These are phyloP conservation scores for Phrynosoma blainvillii DNA, from an alignment of 2,113 vertebrate genomes.

Conservation along the genomic window DNA sequence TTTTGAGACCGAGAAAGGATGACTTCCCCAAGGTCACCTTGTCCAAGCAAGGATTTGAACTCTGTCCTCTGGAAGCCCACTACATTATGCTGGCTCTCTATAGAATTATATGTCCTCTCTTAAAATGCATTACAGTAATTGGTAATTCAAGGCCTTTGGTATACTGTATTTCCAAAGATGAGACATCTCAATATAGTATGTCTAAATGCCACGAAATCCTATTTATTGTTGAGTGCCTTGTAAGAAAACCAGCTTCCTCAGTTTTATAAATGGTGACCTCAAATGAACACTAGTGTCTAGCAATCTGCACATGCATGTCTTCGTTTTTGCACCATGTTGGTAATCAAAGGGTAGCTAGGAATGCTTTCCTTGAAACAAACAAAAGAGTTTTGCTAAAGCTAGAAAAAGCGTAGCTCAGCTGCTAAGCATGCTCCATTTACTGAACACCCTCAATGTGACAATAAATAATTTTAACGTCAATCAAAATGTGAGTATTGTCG, in stretches of 20 bases:
- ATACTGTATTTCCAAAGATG: too few species aligned
- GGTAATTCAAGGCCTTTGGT: too few species aligned
- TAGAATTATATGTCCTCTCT: too few species aligned
- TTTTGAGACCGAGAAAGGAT: too few species aligned
- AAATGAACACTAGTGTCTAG: not conserved
- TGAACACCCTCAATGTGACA: conserved; percentile 68
- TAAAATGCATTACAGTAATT: too few species aligned
- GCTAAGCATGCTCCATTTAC: conserved; percentile 66
- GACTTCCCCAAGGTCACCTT: too few species aligned
- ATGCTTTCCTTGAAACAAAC: conserved; percentile 50
- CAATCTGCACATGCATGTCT: conserved; percentile 7
- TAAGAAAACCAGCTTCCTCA: not conserved
- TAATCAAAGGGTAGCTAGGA: conserved; percentile 35
- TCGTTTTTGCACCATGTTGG: conserved; percentile 11
- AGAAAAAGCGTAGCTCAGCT: conserved; percentile 39
- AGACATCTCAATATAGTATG: too few species aligned
- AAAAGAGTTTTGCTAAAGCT: conserved; percentile 52
- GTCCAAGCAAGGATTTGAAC: too few species aligned
- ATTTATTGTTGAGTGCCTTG: not conserved
- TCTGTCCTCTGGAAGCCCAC: too few species aligned
- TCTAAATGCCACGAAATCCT: not conserved
- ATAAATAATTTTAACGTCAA: conserved; percentile 75
- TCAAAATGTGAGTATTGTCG: conserved; percentile 70
- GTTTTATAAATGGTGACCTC: not conserved
- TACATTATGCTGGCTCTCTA: too few species aligned